A percentile compares a stretch with the other conserved stretches of the same genome.
Evolutionary conservation across 92 coral and sea anemone genomes (phyloP).

Genomic region (Zoanthus sansibaricus): DNA sequence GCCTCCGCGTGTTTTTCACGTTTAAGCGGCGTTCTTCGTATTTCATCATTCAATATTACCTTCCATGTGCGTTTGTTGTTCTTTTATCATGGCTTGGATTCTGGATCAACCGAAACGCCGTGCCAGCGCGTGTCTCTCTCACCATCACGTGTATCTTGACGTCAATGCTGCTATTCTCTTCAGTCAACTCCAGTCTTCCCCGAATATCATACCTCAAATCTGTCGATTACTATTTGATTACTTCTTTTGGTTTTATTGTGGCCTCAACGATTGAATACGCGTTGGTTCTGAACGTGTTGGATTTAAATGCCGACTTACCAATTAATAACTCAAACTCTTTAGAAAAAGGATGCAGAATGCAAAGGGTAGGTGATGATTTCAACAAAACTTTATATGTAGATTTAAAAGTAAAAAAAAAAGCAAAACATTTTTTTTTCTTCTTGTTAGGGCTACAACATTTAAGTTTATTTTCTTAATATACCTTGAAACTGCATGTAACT

Average conservation of each 20-base stretch:
- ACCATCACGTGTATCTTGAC: constrained; percentile 84
- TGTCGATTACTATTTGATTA: constrained; percentile 81
- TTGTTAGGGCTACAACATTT: no score
- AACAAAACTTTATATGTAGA: no score
- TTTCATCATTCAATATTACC: constrained; percentile 78
- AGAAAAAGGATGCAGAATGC: constrained; percentile 21
- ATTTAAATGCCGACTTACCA: constrained; percentile 51
- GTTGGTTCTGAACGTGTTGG: constrained; percentile 73
- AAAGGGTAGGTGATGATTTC: not conserved
- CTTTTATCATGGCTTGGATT: constrained; percentile 81
- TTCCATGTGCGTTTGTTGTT: constrained; percentile 76
- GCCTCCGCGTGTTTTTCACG: constrained; percentile 75
- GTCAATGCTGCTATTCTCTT: constrained; percentile 81
- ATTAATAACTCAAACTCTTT: constrained; percentile 40
- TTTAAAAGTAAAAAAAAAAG: no score
- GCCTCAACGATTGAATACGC: constrained; percentile 82
- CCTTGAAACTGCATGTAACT: no score
- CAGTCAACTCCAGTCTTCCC: constrained; percentile 81
- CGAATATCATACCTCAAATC: constrained; percentile 87
- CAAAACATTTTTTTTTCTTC: no score
- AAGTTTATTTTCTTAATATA: no score
- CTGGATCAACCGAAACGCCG: constrained; percentile 88
- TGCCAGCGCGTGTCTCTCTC: constrained; percentile 84
- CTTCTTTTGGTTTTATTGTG: constrained; percentile 76
- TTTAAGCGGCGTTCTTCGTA: constrained; percentile 82